phyloP scores from a whole-genome alignment of 2,888 invertebrate genomes.

The Alentia gelatinosa region DNA sequence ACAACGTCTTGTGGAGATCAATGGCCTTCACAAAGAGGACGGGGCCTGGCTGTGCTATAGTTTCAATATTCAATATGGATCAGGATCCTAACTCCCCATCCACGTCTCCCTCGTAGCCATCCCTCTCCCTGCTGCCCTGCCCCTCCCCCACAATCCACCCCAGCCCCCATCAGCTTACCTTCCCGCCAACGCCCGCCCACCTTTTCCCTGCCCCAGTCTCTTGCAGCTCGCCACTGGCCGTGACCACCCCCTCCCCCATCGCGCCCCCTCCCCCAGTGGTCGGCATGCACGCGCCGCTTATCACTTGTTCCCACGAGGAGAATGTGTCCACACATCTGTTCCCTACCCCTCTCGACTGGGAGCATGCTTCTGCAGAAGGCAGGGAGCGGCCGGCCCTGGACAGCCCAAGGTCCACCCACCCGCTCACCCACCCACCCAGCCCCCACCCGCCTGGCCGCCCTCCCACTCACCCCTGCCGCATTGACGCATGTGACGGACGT shows the following conservation, averaged over 20 bases:
- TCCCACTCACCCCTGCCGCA: too few relatives aligned
- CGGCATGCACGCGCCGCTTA: not conserved
- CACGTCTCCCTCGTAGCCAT: not conserved
- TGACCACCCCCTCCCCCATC: not conserved
- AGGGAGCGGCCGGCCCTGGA: not conserved
- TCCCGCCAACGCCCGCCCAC: not conserved
- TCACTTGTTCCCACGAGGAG: conserved; percentile 8
- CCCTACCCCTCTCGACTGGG: not conserved
- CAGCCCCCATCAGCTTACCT: not conserved
- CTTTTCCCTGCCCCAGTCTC: not conserved
- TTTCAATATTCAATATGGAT: conserved; percentile 50
- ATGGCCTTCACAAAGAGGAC: conserved; percentile 42
- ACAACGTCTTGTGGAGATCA: conserved; percentile 40
- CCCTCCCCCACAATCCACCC: not conserved
- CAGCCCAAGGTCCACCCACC: too few relatives aligned
- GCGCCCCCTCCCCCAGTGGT: not conserved
- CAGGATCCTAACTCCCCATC: not conserved
- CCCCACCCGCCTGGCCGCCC: too few relatives aligned
- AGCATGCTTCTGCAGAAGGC: not conserved
- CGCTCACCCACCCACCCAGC: not conserved
- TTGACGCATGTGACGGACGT: too few relatives aligned
- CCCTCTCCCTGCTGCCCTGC: not conserved
- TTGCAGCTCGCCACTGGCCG: not conserved
- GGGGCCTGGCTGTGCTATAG: conserved; percentile 17
- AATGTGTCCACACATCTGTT: conserved; percentile 31